Conservation (phyloP, 1,140 invertebrate genomes). For the Ptiloglossa arizonensis region DNA sequence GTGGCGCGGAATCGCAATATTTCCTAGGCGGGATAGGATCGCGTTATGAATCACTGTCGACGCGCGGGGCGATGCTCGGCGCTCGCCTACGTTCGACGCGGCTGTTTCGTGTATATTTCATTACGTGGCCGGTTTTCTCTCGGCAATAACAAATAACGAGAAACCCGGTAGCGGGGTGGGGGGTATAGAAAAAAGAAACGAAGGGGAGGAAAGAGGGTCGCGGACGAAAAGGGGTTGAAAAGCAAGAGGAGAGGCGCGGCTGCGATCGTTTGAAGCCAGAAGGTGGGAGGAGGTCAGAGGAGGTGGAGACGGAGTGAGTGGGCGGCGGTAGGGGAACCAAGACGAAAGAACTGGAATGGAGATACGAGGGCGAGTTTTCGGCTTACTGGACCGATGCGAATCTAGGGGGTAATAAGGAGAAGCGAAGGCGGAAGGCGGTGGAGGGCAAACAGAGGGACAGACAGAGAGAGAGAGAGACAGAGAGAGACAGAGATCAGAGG, state of each 20-base stretch:
- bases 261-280: too few relatives aligned
- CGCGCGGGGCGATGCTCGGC: not conserved
- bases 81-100: constrained; percentile 6
- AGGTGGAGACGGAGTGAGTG: not conserved
- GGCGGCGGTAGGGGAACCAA: not conserved
- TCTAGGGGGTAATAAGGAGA: constrained; percentile 29
- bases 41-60: constrained; percentile 57
- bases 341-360: constrained; percentile 12
- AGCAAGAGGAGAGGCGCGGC: not conserved
- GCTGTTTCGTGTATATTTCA: constrained; percentile 57
- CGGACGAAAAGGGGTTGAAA: not conserved
- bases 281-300: not conserved
- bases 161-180: constrained; percentile 21
- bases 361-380: constrained; percentile 27
- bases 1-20: constrained; percentile 45
- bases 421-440: not conserved
- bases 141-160: constrained; percentile 55
- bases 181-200: not conserved
- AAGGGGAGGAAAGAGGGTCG: too few relatives aligned
- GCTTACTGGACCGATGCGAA: constrained; percentile 20
- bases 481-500: too few relatives aligned
- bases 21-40: constrained; percentile 38
- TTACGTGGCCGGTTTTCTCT: constrained; percentile 43
- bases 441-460: not conserved
- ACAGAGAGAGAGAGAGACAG: not conserved